Conservation (phyloP, 1,140 invertebrate genomes). For the Oppia nitens region DNA sequence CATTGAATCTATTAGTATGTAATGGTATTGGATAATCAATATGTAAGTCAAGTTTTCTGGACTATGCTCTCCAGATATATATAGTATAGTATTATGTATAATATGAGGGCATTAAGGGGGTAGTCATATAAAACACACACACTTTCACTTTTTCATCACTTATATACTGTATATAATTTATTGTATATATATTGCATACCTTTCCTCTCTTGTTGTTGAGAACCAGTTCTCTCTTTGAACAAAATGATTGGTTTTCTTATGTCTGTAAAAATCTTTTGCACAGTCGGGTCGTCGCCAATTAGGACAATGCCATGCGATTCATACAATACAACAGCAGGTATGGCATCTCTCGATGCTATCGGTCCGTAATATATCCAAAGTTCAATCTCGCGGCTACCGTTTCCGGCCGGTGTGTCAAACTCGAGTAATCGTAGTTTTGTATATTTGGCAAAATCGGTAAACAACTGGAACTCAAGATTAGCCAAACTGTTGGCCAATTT, state of each 20-base stretch:
- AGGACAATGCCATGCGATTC: neutral
- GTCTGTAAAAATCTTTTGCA: neutral
- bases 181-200: too few relatives aligned
- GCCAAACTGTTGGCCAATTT: neutral
- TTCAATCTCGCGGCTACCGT: neutral
- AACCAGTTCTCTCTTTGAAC: neutral
- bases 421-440: neutral
- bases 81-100: too few relatives aligned
- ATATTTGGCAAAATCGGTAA: neutral
- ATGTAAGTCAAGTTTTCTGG: too few relatives aligned
- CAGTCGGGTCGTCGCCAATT: neutral
- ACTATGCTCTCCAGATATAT: too few relatives aligned
- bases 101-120: too few relatives aligned
- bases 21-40: too few relatives aligned
- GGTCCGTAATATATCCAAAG: neutral
- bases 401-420: neutral
- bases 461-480: neutral
- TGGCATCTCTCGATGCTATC: neutral
- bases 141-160: too few relatives aligned
- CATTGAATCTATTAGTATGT: too few relatives aligned
- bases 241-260: neutral
- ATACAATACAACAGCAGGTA: neutral
- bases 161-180: too few relatives aligned
- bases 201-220: neutral
- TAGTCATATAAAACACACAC: too few relatives aligned